Percentiles rank a stretch among this genome's conserved stretches.
These are phyloP conservation scores for Apistogramma diplotaenia DNA, from an alignment of 2,113 vertebrate genomes.

Conservation along the genomic window DNA sequence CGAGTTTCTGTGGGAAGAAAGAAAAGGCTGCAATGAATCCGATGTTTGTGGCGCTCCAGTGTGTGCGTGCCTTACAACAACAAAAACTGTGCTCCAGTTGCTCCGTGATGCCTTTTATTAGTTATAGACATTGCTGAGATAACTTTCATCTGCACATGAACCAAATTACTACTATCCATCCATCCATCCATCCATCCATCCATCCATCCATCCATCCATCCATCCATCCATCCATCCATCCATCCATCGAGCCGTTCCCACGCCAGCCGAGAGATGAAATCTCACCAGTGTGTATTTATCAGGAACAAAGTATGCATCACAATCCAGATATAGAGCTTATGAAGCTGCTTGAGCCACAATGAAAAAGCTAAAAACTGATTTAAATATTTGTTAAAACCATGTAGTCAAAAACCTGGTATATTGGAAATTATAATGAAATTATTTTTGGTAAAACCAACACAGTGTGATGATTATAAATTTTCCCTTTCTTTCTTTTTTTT, in stretches of 20 bases:
- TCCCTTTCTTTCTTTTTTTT: too few relatives aligned
- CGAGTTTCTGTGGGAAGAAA: constrained; percentile 65
- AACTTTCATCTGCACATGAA: not conserved
- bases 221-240: too few relatives aligned
- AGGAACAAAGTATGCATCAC: not conserved
- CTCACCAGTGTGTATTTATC: not conserved
- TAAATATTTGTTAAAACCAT: too few relatives aligned
- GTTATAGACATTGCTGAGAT: not conserved
- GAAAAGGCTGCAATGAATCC: not conserved
- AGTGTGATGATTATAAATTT: too few relatives aligned
- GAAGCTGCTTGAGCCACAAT: not conserved
- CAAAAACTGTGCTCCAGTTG: not conserved
- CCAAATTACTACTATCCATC: not conserved
- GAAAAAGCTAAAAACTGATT: not conserved
- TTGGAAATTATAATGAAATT: too few relatives aligned
- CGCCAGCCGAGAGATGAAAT: too few relatives aligned
- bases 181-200: not conserved
- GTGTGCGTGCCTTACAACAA: not conserved
- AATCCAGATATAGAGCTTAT: not conserved
- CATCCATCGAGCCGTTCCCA: too few relatives aligned
- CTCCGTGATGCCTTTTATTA: not conserved
- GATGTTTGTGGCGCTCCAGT: not conserved
- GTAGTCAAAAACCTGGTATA: not conserved
- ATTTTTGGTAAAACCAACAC: too few relatives aligned
- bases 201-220: too few relatives aligned